Base-by-base conservation (phyloP, 1,140 invertebrate species). In the Cotesia vestalis region DNA sequence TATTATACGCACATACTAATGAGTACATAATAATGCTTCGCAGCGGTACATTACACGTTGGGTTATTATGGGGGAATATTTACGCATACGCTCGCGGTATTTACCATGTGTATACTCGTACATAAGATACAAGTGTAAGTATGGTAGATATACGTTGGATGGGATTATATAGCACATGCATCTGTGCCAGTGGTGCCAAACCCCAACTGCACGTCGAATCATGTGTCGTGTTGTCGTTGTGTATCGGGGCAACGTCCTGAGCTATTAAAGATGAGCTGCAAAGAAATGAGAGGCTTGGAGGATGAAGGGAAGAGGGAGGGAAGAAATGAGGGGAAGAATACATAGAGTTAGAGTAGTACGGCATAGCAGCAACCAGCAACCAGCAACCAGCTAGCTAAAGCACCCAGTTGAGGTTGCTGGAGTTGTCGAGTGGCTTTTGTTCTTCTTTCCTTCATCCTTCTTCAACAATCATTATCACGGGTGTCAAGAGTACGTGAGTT, bases 101-200 rank as follows among this genome's bases (percentile, higher is more conserved):
- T n/a, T 12, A 36, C 35, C 5, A 14, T 17, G 60, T 12, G 35
- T 38, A 36, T 38, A 62, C 35, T 27, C 9, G 60, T 34, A 27
- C 51, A 20, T 38, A 20, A 53, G 63, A 4, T 17, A 53, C 62
- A 11, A 20, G 55, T 53, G 53, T 20, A 57, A 9, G n/a, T n/a
- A 27, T 27, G 27, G 53, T 57, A 17, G 5, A 17, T 17, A 14
- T 57, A 20, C 4, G 53, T 4, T 57, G 12, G 5, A 57, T 57
- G 5, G n/a, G 5, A 17, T 57, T 57, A 20, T 68, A 57, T 71
- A 51, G 57, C 81, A 81, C 81, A 82, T 83, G 83, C 84, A 87
- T 87, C 81, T 86, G 81, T 87, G 85, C 84, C 85, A 87, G 84
- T 87, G 84, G 85, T 86, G 81, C 78, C 80, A 85, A 84, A 79